phyloP scores from a whole-genome alignment of 2,797 vertebrate species.

The Rhadinocentrus ornatus region DNA sequence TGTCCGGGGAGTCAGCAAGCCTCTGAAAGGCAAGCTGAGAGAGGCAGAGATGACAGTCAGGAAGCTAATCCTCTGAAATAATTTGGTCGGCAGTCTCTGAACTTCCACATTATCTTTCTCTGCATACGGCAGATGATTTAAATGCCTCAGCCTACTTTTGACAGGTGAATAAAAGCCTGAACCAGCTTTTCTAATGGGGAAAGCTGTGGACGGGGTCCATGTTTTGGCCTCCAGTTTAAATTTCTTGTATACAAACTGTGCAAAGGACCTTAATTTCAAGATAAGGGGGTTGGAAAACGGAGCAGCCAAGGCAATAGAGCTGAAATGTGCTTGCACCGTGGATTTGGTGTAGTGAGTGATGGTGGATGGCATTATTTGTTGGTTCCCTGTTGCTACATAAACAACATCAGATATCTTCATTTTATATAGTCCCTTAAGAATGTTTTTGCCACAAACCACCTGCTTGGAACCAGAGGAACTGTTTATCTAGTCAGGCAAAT shows the following conservation, averaged over 20 bases:
- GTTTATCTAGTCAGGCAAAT: conserved; percentile 72
- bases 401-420: conserved; percentile 73
- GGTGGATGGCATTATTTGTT: conserved; percentile 70
- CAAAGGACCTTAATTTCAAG: conserved; percentile 53
- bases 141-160: conserved; percentile 64
- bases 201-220: conserved; percentile 35
- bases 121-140: conserved; percentile 69
- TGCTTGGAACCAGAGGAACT: conserved; percentile 58
- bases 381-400: conserved; percentile 65
- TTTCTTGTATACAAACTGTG: conserved; percentile 38
- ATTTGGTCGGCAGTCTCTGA: conserved; percentile 73
- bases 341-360: conserved; percentile 52
- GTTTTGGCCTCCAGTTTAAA: conserved; percentile 57
- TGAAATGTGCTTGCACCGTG: conserved; percentile 56
- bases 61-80: conserved; percentile 78
- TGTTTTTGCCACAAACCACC: conserved; percentile 60
- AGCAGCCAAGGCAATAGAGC: conserved; percentile 36
- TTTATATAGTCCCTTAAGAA: conserved; percentile 68
- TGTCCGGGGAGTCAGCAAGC: conserved; percentile 67
- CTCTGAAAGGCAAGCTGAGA: conserved; percentile 63
- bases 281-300: conserved; percentile 50
- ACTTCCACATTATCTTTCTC: conserved; percentile 72
- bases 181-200: conserved; percentile 48
- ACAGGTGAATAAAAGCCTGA: conserved; percentile 67
- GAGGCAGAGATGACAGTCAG: conserved; percentile 71